Conservation (phyloP, 2,888 invertebrate species). For the Sinohyriopsis cumingii region DNA sequence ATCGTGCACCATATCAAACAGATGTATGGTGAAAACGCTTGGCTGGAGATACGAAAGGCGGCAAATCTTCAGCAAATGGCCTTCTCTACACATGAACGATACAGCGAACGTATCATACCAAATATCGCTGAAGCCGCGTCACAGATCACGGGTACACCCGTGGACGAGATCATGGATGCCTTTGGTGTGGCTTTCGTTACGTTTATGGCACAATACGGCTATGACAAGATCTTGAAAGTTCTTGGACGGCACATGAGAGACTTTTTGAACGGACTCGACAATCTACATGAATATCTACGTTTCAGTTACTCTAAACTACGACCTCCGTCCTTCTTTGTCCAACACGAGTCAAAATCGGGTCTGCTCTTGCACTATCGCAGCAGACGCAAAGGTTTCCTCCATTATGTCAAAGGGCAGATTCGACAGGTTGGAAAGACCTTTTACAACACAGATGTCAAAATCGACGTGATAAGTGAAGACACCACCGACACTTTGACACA, state of each 20-base stretch:
- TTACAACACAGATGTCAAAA: constrained; percentile 94
- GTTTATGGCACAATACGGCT: constrained; percentile 95
- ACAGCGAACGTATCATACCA: constrained; percentile 90
- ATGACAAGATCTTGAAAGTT: constrained; percentile 78
- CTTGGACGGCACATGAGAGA: constrained; percentile 92
- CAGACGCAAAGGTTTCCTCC: constrained; percentile 93
- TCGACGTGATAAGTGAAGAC: constrained; percentile 90
- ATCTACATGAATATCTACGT: constrained; percentile 96
- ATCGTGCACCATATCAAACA: constrained; percentile 92
- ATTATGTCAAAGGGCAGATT: constrained; percentile 98
- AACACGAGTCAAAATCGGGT: constrained; percentile 91
- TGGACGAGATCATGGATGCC: constrained; percentile 92
- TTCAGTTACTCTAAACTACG: constrained; percentile 92
- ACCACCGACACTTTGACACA: constrained; percentile 91
- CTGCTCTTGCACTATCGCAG: constrained; percentile 88
- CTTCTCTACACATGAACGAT: constrained; percentile 85
- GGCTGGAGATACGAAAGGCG: constrained; percentile 91
- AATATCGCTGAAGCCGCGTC: constrained; percentile 78
- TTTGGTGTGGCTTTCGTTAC: constrained; percentile 96
- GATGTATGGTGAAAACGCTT: constrained; percentile 94
- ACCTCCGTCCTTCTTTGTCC: constrained; percentile 97
- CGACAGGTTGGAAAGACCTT: constrained; percentile 92
- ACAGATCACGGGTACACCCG: constrained; percentile 79
- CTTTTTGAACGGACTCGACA: constrained; percentile 94
- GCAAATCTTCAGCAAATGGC: constrained; percentile 91